phyloP scores from a whole-genome alignment of 2,888 invertebrate species.

The Drosophila prolongata region DNA sequence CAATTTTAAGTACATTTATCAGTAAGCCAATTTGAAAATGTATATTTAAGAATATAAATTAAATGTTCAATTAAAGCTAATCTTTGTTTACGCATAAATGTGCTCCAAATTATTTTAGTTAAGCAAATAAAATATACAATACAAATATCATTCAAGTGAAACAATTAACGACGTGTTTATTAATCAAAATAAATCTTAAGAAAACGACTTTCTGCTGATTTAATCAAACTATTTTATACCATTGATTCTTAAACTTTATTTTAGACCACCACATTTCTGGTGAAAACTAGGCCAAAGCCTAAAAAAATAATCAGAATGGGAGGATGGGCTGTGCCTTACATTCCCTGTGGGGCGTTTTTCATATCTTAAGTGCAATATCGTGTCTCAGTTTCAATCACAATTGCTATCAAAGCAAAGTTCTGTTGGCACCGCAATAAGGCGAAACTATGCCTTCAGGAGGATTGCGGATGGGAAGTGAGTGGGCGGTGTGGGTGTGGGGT shows the following conservation, averaged over 20 bases:
- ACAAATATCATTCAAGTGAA: no score
- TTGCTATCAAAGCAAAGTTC: slow-evolving; percentile 58
- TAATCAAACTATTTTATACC: not conserved
- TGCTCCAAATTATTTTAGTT: not conserved
- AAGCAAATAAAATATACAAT: not conserved
- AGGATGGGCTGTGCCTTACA: slow-evolving; percentile 3
- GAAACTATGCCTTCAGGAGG: slow-evolving; percentile 62
- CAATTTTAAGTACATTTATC: not conserved
- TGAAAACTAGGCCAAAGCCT: slow-evolving; percentile 6
- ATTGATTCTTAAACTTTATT: not conserved
- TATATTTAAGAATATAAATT: not conserved
- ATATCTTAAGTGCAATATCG: slow-evolving; percentile 65
- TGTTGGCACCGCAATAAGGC: slow-evolving; percentile 63
- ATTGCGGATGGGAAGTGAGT: slow-evolving; percentile 1
- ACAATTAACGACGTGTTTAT: no score
- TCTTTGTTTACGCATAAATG: not conserved
- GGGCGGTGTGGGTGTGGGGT: not conserved
- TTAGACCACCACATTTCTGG: not conserved
- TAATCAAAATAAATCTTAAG: no score
- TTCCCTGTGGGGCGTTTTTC: slow-evolving; percentile 22
- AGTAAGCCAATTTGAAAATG: not conserved
- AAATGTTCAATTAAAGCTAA: not conserved
- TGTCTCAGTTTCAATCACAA: slow-evolving; percentile 59
- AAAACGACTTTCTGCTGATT: no score
- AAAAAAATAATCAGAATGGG: slow-evolving; percentile 22